Conservation (phyloP, 1,140 invertebrate genomes). For the Sarcophaga bullata region DNA sequence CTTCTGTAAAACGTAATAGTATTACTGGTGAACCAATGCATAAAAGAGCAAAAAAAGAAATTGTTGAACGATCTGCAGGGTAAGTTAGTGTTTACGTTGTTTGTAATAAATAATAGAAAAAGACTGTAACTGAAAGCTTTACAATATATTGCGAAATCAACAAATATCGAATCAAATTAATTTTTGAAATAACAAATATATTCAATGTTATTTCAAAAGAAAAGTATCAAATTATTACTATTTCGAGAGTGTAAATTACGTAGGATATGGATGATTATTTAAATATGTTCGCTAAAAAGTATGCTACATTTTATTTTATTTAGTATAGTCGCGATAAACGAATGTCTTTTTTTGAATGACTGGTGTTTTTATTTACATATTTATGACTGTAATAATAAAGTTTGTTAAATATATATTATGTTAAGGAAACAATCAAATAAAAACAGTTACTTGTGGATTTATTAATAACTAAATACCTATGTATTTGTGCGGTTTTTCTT, state of each 20-base stretch:
- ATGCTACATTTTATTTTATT: neutral
- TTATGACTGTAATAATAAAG: too few species aligned
- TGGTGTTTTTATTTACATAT: too few species aligned
- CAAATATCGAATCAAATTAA: constrained; percentile 17
- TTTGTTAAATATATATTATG: too few species aligned
- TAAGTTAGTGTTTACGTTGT: constrained; percentile 41
- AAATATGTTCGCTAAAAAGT: neutral
- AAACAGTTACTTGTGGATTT: too few species aligned
- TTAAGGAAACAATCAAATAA: too few species aligned
- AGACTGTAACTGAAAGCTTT: neutral
- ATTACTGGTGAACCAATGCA: constrained; percentile 53
- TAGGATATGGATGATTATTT: too few species aligned
- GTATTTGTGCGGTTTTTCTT: too few species aligned
- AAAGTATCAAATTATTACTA: too few species aligned
- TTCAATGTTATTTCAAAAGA: neutral
- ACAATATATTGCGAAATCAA: constrained; percentile 27
- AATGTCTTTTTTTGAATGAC: too few species aligned
- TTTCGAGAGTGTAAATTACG: too few species aligned
- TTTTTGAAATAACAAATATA: neutral
- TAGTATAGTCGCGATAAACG: neutral
- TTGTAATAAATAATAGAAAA: neutral
- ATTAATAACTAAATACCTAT: too few species aligned
- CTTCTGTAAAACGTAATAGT: constrained; percentile 47
- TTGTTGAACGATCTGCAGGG: constrained; percentile 52
- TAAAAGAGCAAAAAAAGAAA: constrained; percentile 61